A percentile compares a stretch with the other conserved stretches of the same genome.
phyloP scores from a whole-genome alignment of 2,113 vertebrate genomes.

The Shinisaurus crocodilurus region DNA sequence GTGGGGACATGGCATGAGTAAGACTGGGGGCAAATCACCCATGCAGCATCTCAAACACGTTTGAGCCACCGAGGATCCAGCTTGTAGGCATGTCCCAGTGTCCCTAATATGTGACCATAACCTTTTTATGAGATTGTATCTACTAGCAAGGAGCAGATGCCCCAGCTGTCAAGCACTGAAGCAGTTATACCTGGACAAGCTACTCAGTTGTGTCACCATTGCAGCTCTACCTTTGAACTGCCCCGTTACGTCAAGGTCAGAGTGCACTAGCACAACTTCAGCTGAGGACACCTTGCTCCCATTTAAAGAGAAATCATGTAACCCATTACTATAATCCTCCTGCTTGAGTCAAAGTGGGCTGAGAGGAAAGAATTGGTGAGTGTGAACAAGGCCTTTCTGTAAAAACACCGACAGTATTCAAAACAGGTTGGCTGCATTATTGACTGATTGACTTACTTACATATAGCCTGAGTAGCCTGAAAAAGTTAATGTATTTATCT shows the following conservation, averaged over 20 bases:
- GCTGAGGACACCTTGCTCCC: background rate
- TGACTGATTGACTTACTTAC: background rate
- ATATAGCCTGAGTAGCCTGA: background rate
- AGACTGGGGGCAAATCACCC: background rate
- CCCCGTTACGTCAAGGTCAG: background rate
- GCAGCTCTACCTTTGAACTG: background rate
- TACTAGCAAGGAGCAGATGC: background rate
- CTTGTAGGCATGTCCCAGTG: background rate
- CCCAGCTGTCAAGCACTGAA: too few relatives aligned
- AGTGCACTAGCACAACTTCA: background rate
- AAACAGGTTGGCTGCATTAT: background rate
- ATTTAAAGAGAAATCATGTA: background rate
- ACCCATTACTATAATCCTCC: background rate
- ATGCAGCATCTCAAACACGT: background rate
- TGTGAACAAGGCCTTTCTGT: background rate
- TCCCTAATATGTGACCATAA: background rate
- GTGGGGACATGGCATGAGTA: background rate
- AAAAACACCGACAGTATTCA: background rate
- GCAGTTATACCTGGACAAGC: background rate
- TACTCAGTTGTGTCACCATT: background rate
- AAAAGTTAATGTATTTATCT: slow-evolving; percentile 16
- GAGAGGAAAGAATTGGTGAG: background rate
- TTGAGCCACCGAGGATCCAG: background rate
- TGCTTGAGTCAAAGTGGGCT: background rate
- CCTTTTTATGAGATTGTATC: background rate